Evolutionary conservation across 1,140 invertebrate species (phyloP), one percentile per base, ranked within the genome.

Genomic region (Drosophila kepulauana): DNA sequence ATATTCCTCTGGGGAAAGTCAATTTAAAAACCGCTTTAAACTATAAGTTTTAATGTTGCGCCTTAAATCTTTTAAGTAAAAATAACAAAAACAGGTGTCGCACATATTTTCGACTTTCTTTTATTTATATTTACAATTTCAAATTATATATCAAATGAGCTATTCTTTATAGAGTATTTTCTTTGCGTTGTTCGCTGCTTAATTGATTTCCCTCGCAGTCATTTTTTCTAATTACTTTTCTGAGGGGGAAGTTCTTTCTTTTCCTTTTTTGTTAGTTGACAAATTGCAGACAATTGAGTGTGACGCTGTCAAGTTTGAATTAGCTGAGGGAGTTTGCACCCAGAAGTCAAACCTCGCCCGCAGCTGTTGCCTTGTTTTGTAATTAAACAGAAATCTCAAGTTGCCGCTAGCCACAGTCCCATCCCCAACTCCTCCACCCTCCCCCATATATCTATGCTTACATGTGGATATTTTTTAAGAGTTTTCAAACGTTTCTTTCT

Each of bases 211-310:
- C 41, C 41, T n/a, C n/a, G 35, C 48, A 38, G 54, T 25, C 16
- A 57, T 57, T 57, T 20, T n/a, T 41, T 28, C 13, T 54, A 54
- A 54, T 54, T 54, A 54, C 51, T 51, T 65, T 75, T 57, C 51
- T 62, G 38, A 30, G 65, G 49, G 58, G 41, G 13, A 11, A 38
- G 11, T 45, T 30, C 35, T 35, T 57, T 62, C 16, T 46, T 5
- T 10, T 52, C 10, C 7, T 54, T 59, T 45, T 51, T 63, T 63
- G 11, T 66, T 59, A 30, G 38, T 48, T 77, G 78, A 79, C 78
- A 79, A 79, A 79, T 79, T 77, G 52, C 58, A 62, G 68, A 38
- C 67, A 79, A 76, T 79, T 75, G 67, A 74, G 65, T 69, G 71
- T 69, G 64, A 74, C 65, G 75, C 43, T 49, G 13, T 59, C 30